Percentiles rank a stretch among this genome's conserved stretches.
Evolutionary conservation across 2,797 vertebrate genomes (phyloP).

Genomic region (Acipenser oxyrinchus): DNA sequence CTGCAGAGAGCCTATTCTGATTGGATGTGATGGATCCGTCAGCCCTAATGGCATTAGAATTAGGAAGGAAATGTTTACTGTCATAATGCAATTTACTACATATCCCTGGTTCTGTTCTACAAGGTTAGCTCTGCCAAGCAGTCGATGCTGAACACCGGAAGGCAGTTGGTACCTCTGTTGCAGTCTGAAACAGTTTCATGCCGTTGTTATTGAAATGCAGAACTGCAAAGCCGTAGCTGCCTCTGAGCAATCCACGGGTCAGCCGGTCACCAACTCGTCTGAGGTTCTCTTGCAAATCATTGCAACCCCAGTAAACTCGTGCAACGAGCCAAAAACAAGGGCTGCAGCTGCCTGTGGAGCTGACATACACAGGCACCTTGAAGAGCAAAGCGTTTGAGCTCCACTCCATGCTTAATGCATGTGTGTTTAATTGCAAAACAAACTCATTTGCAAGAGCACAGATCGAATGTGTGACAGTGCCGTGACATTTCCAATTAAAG

Average conservation of each 20-base stretch:
- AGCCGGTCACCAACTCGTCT: too few species aligned
- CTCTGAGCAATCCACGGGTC: too few species aligned
- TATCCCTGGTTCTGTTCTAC: slow-evolving; percentile 19
- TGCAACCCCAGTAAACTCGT: too few species aligned
- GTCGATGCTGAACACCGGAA: slow-evolving; percentile 19
- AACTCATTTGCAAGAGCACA: slow-evolving; percentile 25
- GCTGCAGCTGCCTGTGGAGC: background rate
- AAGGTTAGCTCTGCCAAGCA: slow-evolving; percentile 11
- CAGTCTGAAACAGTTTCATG: background rate
- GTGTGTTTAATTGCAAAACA: slow-evolving; percentile 26
- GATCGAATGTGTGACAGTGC: slow-evolving; percentile 26
- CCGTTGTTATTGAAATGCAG: background rate
- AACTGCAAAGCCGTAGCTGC: too few species aligned
- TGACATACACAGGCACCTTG: background rate
- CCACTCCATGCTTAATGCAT: slow-evolving; percentile 17
- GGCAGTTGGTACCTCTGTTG: slow-evolving; percentile 4
- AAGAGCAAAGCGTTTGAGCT: background rate
- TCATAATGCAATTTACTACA: slow-evolving; percentile 32
- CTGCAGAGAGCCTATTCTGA: slow-evolving; percentile 1
- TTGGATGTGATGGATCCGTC: slow-evolving; percentile 21
- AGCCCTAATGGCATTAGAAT: slow-evolving; percentile 32
- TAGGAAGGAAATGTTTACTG: slow-evolving; percentile 34
- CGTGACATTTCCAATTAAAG: slow-evolving; percentile 30
- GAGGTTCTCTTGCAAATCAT: too few species aligned
- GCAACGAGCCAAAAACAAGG: background rate